Evolutionary conservation across 2,888 invertebrate species (phyloP).

Genomic region (Coelinius sp.): DNA sequence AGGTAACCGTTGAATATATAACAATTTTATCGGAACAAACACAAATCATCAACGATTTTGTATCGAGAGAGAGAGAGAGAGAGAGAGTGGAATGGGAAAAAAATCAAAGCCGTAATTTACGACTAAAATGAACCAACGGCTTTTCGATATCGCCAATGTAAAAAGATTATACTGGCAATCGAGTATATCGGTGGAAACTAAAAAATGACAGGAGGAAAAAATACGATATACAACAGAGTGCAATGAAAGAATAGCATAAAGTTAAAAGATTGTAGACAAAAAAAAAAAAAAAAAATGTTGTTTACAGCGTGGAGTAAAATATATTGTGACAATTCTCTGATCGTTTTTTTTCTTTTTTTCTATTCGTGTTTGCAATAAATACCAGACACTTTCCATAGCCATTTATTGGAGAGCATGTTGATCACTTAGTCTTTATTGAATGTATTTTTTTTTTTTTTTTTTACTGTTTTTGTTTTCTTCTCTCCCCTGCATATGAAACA

Average conservation of each 20-base stretch:
- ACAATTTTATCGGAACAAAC: constrained; percentile 9
- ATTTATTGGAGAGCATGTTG: background rate
- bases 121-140: constrained; percentile 14
- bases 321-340: background rate
- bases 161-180: constrained; percentile 26
- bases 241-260: constrained; percentile 1
- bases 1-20: constrained; percentile 3
- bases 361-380: too few relatives aligned
- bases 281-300: background rate
- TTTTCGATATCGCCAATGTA: constrained; percentile 28
- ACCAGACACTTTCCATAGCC: too few relatives aligned
- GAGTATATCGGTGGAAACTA: constrained; percentile 3
- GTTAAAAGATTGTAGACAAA: constrained; percentile 17
- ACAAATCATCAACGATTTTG: constrained; percentile 19
- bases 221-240: constrained; percentile 16
- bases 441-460: too few relatives aligned
- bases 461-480: too few relatives aligned
- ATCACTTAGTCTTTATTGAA: background rate
- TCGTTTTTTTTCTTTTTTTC: too few relatives aligned
- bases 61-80: background rate
- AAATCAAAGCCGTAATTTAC: constrained; percentile 12
- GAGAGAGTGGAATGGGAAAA: background rate
- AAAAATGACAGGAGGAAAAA: background rate
- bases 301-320: background rate
- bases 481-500: background rate